Evolutionary conservation across 2,888 invertebrate species (phyloP).

Genomic region (Drosophila rellima): DNA sequence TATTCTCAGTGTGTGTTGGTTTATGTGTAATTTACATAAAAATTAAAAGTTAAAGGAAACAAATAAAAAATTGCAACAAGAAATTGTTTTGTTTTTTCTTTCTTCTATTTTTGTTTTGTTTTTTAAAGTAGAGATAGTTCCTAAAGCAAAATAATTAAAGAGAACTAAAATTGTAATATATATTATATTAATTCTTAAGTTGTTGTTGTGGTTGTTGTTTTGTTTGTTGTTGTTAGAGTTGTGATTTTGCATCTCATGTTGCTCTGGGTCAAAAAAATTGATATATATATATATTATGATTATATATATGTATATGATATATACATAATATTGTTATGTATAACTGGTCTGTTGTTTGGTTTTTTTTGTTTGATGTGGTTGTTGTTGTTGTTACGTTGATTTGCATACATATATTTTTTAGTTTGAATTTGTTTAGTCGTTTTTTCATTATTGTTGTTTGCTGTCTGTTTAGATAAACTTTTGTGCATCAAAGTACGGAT

Average conservation of each 20-base stretch:
- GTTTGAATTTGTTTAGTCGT: constrained; percentile 57
- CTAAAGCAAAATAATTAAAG: constrained; percentile 34
- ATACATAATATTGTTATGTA: constrained; percentile 44
- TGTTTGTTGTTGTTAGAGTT: constrained; percentile 35
- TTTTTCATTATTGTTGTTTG: constrained; percentile 29
- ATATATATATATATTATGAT: constrained; percentile 12
- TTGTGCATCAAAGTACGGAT: constrained; percentile 85
- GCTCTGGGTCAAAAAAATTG: constrained; percentile 41
- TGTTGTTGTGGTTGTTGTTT: constrained; percentile 7
- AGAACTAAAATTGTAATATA: constrained; percentile 38
- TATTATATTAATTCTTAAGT: constrained; percentile 15
- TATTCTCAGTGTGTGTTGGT: constrained; percentile 12
- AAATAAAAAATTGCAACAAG: constrained; percentile 52
- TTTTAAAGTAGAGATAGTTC: constrained; percentile 27
- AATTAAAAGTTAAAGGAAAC: constrained; percentile 20
- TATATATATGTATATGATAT: constrained; percentile 20
- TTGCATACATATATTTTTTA: constrained; percentile 39
- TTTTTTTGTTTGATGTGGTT: constrained; percentile 13
- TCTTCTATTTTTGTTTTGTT: background rate
- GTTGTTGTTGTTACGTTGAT: constrained; percentile 27
- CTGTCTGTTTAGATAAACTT: constrained; percentile 80
- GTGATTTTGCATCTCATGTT: constrained; percentile 44
- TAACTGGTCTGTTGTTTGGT: constrained; percentile 53
- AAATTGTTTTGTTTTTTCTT: constrained; percentile 25
- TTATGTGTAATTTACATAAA: constrained; percentile 14